Evolutionary conservation across 2,113 vertebrate species (phyloP), one percentile per base, ranked within the genome.

Genomic region (Heterocephalus glaber): DNA sequence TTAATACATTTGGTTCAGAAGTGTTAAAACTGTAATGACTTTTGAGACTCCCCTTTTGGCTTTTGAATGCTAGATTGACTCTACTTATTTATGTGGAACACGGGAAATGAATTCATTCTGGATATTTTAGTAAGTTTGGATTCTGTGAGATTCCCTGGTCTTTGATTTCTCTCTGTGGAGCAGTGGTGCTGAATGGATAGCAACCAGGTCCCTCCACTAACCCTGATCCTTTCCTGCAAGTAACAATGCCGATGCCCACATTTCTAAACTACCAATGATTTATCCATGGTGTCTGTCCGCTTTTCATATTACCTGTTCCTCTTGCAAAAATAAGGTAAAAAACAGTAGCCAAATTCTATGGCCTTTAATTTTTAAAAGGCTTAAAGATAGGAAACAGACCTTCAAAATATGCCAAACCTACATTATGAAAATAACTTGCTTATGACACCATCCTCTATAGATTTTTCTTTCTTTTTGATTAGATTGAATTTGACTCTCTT

Each of bases 111-210:
- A 54, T 70, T 52, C 33, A 17, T 35, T 65, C 28, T 74, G 56
- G 28, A 10, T 44, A 38, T 41, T 28, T 95, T 80, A n/a, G 8
- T 86, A 33, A 30, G 11, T 61, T 49, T 63, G 9, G 2, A 4
- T 80, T 58, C 20, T 41, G 30, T 89, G 38, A 79, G 68, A 58
- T 19, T 17, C 83, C 5, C 10, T 38, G 4, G 6, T 22, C 16
- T 84, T 94, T 79, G 60, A 11, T 8, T 80, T 90, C 38, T 14
- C 6, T 7, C 3, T 11, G 65, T 54, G 6, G 35, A 66, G 30
- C 1, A 28, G 94, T 97, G 98, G 98, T 98, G 98, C 98, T 98
- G 97, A 98, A 98, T 7, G 98, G 98, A 98, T 95, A 98, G 98
- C 98, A 93, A 95, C 97, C 87, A 10, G 33, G 52, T 41, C 72